phyloP scores from a whole-genome alignment of 2,113 vertebrate genomes.

The Chloropsis hardwickii region DNA sequence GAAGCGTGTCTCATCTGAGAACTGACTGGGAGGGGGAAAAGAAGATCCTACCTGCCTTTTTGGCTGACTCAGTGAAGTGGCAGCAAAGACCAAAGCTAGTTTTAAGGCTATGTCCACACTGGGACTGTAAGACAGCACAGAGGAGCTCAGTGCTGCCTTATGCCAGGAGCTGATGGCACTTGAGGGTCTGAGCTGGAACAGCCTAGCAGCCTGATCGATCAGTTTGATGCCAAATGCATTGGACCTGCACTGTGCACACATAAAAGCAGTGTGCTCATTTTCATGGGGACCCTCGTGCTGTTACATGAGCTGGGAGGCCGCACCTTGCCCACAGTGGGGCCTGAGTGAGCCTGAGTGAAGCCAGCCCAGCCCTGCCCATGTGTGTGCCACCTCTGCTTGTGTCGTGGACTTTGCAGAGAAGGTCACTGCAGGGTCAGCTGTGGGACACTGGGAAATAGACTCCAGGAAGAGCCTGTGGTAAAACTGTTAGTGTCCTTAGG shows the following conservation, averaged over 20 bases:
- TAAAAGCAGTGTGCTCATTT: background rate
- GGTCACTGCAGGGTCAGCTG: background rate
- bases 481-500: background rate
- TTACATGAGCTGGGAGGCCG: background rate
- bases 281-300: background rate
- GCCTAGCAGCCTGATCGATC: background rate
- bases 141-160: background rate
- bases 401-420: background rate
- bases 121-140: background rate
- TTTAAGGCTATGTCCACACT: background rate
- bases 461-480: background rate
- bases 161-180: background rate
- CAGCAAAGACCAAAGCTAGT: background rate
- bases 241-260: background rate
- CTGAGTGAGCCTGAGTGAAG: background rate
- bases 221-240: background rate
- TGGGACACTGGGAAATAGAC: background rate
- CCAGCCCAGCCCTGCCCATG: background rate
- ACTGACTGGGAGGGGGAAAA: background rate
- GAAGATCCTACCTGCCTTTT: background rate
- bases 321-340: background rate
- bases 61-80: background rate
- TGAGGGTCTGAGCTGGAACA: background rate
- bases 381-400: background rate
- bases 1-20: background rate